Evolutionary conservation across 2,113 vertebrate genomes (phyloP).

Genomic region (Callipepla californica): DNA sequence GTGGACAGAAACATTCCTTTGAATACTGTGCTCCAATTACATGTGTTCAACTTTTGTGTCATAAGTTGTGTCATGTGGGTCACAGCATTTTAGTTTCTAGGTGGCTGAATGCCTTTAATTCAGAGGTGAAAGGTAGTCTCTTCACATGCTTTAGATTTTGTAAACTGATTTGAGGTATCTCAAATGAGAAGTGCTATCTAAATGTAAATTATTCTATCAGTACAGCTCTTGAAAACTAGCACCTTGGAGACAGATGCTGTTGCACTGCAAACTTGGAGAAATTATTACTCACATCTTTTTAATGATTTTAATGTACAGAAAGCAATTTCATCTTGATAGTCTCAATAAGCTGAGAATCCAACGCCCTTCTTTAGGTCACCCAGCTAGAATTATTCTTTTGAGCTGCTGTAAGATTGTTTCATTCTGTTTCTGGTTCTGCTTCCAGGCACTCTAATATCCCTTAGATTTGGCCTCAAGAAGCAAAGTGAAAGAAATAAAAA

Average conservation of each 20-base stretch:
- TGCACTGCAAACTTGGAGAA: not conserved
- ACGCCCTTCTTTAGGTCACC: not conserved
- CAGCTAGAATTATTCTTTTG: not conserved
- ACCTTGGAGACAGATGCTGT: constrained; percentile 34
- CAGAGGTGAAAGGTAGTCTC: not conserved
- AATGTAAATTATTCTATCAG: constrained; percentile 16
- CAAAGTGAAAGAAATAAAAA: not conserved
- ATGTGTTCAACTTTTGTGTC: not conserved
- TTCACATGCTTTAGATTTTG: not conserved
- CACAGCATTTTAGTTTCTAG: not conserved
- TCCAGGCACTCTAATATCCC: not conserved
- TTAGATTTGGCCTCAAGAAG: not conserved
- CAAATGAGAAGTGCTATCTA: not conserved
- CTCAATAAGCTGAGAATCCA: not conserved
- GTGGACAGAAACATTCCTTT: not conserved
- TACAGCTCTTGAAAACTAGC: not conserved
- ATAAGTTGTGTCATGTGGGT: not conserved
- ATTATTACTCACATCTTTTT: not conserved
- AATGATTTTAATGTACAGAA: not conserved
- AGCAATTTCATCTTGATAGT: not conserved
- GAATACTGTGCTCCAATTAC: not conserved
- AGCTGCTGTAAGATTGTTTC: not conserved
- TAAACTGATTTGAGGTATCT: not conserved
- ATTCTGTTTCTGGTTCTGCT: not conserved
- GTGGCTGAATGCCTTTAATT: not conserved